phyloP scores from a whole-genome alignment of 1,140 invertebrate species.

The Tetragonula clypearis region DNA sequence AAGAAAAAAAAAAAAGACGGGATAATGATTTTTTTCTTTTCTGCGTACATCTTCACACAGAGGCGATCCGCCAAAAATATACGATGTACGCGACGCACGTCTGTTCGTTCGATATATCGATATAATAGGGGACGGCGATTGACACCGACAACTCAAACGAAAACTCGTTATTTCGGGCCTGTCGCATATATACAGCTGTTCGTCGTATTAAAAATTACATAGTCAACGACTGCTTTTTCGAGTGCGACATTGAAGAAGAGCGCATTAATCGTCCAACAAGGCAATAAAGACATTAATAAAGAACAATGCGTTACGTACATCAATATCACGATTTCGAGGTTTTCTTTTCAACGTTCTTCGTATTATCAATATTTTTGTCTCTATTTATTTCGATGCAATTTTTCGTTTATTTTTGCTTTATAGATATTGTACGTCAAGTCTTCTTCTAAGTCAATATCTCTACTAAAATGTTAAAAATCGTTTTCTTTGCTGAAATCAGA shows the following conservation, averaged over 20 bases:
- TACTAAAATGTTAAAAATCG: fast-evolving
- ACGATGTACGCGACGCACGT: not conserved
- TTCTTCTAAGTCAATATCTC: too few species aligned
- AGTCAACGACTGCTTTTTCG: conserved; percentile 5
- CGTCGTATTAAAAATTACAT: conserved; percentile 25
- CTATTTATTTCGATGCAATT: not conserved
- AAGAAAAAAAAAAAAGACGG: not conserved
- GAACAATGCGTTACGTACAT: not conserved
- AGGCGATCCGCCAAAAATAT: conserved; percentile 36
- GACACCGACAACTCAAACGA: conserved; percentile 17
- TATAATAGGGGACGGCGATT: conserved; percentile 15
- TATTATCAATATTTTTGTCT: not conserved
- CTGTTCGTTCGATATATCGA: not conserved
- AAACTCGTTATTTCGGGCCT: conserved; percentile 40
- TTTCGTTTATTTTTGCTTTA: not conserved
- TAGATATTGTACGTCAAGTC: too few species aligned
- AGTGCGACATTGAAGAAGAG: conserved; percentile 34
- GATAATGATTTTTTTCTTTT: not conserved
- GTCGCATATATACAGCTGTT: not conserved
- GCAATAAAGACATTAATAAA: not conserved
- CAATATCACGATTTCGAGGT: not conserved
- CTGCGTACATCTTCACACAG: not conserved
- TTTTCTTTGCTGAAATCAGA: not conserved
- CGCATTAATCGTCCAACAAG: not conserved
- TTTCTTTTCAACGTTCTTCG: not conserved